Evolutionary conservation across 2,113 vertebrate genomes (phyloP).

Genomic region (Plecturocebus donacophilus): DNA sequence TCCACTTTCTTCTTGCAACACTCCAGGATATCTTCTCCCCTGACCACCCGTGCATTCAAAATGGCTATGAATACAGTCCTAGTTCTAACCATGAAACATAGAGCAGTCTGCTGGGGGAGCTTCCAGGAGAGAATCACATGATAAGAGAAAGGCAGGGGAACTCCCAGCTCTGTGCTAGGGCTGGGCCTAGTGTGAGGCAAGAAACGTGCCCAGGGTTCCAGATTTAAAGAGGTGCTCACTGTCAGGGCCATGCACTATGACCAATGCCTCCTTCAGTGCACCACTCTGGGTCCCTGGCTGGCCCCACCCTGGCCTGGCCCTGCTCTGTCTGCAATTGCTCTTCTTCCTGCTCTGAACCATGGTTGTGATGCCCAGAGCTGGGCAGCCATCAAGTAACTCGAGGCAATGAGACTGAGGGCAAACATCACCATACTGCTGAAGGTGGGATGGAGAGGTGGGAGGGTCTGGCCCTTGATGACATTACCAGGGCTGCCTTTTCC

Average conservation of each 20-base stretch:
- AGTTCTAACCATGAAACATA: neutral
- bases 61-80: neutral
- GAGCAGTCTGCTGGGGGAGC: neutral
- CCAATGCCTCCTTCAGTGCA: neutral
- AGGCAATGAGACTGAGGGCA: neutral
- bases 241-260: no score
- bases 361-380: neutral
- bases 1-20: neutral
- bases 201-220: neutral
- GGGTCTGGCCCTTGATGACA: no score
- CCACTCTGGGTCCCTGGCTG: neutral
- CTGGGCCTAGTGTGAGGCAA: neutral
- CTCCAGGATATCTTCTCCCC: neutral
- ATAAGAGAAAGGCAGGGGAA: neutral
- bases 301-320: neutral
- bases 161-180: neutral
- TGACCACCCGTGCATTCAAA: neutral
- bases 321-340: neutral
- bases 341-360: neutral
- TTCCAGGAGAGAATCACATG: neutral
- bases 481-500: neutral
- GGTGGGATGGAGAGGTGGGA: neutral
- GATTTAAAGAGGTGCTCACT: neutral
- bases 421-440: neutral
- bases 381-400: neutral